Base-by-base conservation (phyloP, 2,888 invertebrate species). In the Calliopum simillimum region DNA sequence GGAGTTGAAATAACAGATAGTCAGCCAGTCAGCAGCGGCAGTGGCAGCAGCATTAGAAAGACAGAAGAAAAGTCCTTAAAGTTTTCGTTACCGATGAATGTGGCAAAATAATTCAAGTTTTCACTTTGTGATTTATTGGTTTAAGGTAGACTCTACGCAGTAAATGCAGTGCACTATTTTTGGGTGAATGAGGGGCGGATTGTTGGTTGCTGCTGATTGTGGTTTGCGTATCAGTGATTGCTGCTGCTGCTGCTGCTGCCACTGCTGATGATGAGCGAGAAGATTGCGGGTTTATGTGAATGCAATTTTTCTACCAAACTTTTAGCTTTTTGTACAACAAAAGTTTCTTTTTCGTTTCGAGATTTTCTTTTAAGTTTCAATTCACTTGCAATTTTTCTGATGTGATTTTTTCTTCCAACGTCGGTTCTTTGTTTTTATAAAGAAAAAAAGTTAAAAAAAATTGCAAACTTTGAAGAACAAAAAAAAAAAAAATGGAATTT, bases 121-220 rank as follows among this genome's bases (percentile, higher is more conserved):
- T 77, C 81, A 80, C 79, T 78, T 78, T 79, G 80, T 81, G 81
- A 81, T 81, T 81, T 81, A 81, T 81, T 77, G 81, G 81, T 79
- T 79, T 76, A 77, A 79, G 79, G 76, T 79, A 79, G 33, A 6
- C 33, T 33, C 33, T 8, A 8, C 8, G 8, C 8, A n/a, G n/a
- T n/a, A 81, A 81, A 80, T 81, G 80, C 80, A 80, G 79, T 81
- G 80, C 76, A 75, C 33, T 77, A 75, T 80, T 80, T 79, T 76
- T 23, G 58, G 44, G 14, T 49, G n/a, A n/a, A n/a, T n/a, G n/a
- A n/a, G n/a, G n/a, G n/a, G 44, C 16, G 19, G 14, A 13, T 51
- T 19, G 19, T 6, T 51, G 49, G 33, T 25, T 41, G 43, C 23
- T 13, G 23, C 53, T 53, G 53, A n/a, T 21, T 21, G 8, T 49